Percentiles rank a stretch among this genome's conserved stretches.
These are phyloP conservation scores for Oreochromis niloticus DNA, from an alignment of 2,113 vertebrate species.

Conservation along the genomic window DNA sequence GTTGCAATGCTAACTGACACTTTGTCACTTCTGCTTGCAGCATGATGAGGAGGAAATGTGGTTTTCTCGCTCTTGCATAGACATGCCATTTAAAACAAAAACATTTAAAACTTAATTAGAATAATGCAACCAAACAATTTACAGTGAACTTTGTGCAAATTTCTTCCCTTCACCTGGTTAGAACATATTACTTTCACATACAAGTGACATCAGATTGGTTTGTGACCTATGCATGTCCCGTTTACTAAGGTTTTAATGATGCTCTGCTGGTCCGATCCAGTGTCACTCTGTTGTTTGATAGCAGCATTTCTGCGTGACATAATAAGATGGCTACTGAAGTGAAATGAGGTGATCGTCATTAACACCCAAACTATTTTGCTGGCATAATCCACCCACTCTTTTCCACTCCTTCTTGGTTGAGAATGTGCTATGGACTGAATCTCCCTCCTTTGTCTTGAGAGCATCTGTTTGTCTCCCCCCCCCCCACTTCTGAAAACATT, in stretches of 20 bases:
- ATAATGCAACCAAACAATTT: background rate
- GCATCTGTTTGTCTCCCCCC: slow-evolving; percentile 69
- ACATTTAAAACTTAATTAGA: background rate
- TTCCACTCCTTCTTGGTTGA: slow-evolving; percentile 57
- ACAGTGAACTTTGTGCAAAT: background rate
- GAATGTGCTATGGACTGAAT: slow-evolving; percentile 73
- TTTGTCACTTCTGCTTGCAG: background rate
- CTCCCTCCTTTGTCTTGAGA: slow-evolving; percentile 74
- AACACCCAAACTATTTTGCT: background rate
- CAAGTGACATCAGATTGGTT: background rate
- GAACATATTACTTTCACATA: background rate
- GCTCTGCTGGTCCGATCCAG: background rate
- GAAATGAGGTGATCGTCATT: slow-evolving; percentile 22
- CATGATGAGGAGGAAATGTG: background rate
- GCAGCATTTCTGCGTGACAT: background rate
- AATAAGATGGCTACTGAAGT: slow-evolving; percentile 17
- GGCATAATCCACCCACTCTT: slow-evolving; percentile 61
- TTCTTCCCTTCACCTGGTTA: background rate
- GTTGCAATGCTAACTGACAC: slow-evolving; percentile 20
- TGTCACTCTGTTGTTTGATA: background rate
- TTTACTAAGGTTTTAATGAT: slow-evolving; percentile 25
- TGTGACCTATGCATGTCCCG: slow-evolving; percentile 34
- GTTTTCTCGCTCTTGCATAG: background rate
- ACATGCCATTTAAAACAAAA: background rate
- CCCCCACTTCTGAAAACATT: slow-evolving; percentile 48